Percentiles rank a stretch among this genome's conserved stretches.
These are phyloP conservation scores for Melanotaenia trifasciata DNA, from an alignment of 2,797 vertebrate genomes.

Conservation along the genomic window DNA sequence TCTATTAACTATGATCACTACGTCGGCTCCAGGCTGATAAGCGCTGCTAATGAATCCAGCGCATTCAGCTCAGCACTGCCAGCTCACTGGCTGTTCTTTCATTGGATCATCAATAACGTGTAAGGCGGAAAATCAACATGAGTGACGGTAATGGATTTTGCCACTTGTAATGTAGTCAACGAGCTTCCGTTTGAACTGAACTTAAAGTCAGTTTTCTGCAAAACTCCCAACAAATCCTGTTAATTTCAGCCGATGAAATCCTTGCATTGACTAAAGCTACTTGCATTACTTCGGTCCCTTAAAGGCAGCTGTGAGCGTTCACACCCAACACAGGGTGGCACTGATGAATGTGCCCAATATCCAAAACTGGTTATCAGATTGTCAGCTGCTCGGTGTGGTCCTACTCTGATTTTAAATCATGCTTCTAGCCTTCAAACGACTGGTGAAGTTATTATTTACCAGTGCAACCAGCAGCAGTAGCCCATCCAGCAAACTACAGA, in stretches of 20 bases:
- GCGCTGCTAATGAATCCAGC: slow-evolving; percentile 58
- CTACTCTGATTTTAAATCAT: slow-evolving; percentile 26
- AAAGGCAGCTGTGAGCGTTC: neutral
- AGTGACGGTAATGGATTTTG: slow-evolving; percentile 45
- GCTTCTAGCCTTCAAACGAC: neutral
- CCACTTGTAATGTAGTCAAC: slow-evolving; percentile 26
- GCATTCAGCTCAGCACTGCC: slow-evolving; percentile 17
- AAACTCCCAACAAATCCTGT: slow-evolving; percentile 16
- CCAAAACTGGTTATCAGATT: slow-evolving; percentile 50
- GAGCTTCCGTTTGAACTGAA: slow-evolving; percentile 32
- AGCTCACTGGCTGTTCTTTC: slow-evolving; percentile 46
- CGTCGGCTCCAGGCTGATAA: slow-evolving; percentile 61
- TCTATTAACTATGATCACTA: slow-evolving; percentile 74
- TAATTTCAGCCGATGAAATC: slow-evolving; percentile 30
- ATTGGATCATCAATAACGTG: slow-evolving; percentile 65
- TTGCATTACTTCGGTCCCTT: slow-evolving; percentile 15
- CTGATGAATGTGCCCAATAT: slow-evolving; percentile 53
- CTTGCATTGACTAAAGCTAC: slow-evolving; percentile 19
- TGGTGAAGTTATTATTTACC: slow-evolving; percentile 19
- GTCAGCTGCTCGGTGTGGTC: slow-evolving; percentile 32
- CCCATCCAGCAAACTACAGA: neutral
- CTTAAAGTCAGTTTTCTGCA: slow-evolving; percentile 22
- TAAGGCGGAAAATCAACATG: slow-evolving; percentile 52
- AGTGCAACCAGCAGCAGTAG: neutral
- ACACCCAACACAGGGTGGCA: slow-evolving; percentile 19